Conservation (phyloP, 2,888 invertebrate genomes). For the Lochmaea crataegi region DNA sequence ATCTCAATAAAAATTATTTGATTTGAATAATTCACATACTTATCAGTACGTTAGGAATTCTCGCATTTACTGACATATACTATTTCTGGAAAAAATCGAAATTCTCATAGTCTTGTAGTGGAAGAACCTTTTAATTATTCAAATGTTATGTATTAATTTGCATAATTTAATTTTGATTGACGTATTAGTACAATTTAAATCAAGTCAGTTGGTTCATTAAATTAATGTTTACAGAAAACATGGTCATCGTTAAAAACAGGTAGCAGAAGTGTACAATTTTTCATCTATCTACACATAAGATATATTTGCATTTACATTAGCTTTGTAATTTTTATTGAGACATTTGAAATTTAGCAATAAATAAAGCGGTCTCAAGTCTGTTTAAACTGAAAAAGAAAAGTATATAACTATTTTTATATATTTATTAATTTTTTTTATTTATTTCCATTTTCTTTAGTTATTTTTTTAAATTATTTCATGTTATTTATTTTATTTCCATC, state of each 20-base stretch:
- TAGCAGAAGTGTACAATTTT: background rate
- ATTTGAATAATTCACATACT: background rate
- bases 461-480: too few relatives aligned
- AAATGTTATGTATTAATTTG: background rate
- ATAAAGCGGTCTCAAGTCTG: too few relatives aligned
- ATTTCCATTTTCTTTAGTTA: too few relatives aligned
- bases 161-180: conserved; percentile 12
- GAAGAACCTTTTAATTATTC: background rate
- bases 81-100: background rate
- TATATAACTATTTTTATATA: too few relatives aligned
- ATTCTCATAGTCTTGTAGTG: background rate
- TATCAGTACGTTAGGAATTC: background rate
- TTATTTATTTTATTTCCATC: too few relatives aligned
- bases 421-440: too few relatives aligned
- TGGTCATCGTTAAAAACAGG: background rate
- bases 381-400: too few relatives aligned
- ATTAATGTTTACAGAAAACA: background rate
- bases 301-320: too few relatives aligned
- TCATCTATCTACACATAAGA: too few relatives aligned
- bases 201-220: background rate
- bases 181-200: background rate
- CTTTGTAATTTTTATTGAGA: too few relatives aligned
- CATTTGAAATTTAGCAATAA: too few relatives aligned
- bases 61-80: background rate
- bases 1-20: too few relatives aligned